A percentile compares a stretch with the other conserved stretches of the same genome.
phyloP scores from a whole-genome alignment of 2,113 vertebrate species.

The Nibea coibor region DNA sequence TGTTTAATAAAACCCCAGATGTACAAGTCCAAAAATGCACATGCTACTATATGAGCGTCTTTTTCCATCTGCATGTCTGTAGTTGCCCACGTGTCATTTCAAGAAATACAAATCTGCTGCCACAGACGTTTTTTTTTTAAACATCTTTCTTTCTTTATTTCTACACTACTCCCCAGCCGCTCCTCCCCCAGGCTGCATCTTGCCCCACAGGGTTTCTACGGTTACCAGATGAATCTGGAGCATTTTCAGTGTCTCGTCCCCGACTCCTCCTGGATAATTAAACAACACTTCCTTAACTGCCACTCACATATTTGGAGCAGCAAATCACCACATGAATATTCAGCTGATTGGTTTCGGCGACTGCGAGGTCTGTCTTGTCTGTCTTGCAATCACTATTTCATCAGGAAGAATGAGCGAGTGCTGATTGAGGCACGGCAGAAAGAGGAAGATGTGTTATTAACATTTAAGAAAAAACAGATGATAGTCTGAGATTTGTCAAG shows the following conservation, averaged over 20 bases:
- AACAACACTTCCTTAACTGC: conserved; percentile 44
- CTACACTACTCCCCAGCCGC: neutral
- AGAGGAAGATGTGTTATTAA: conserved; percentile 11
- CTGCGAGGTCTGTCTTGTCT: conserved; percentile 30
- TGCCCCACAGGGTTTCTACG: conserved; percentile 57
- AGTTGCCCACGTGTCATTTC: neutral
- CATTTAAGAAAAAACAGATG: conserved; percentile 31
- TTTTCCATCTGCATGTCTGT: conserved; percentile 10
- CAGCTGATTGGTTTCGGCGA: conserved; percentile 53
- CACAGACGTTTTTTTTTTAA: neutral
- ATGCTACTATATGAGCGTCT: neutral
- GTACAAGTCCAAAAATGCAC: neutral
- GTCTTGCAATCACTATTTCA: conserved; percentile 51
- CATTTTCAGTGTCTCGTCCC: conserved; percentile 38
- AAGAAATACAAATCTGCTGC: conserved; percentile 7
- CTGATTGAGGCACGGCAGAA: conserved; percentile 31
- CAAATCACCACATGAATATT: conserved; percentile 63
- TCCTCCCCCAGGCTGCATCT: conserved; percentile 39
- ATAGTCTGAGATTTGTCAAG: conserved; percentile 1
- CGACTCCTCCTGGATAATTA: conserved; percentile 61
- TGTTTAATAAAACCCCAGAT: neutral
- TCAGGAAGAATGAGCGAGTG: conserved; percentile 8
- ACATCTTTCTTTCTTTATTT: conserved; percentile 23
- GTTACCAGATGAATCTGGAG: conserved; percentile 56
- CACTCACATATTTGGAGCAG: conserved; percentile 35